These are phyloP conservation scores for Diplazon laetatorius DNA, from an alignment of 2,888 invertebrate species.

Conservation along the genomic window DNA sequence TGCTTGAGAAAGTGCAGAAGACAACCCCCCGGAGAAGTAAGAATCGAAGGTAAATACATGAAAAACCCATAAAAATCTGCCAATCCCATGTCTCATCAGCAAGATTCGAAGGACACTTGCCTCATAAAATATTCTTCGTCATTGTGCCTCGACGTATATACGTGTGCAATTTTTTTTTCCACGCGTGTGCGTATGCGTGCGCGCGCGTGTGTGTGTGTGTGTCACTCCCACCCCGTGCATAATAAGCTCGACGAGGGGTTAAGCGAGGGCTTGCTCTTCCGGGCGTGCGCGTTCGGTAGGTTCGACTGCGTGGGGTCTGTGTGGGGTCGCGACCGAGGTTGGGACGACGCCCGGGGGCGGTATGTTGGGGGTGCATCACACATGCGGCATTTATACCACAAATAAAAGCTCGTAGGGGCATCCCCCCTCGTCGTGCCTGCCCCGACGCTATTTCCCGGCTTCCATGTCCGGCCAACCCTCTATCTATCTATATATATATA, in stretches of 20 bases:
- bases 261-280: slow-evolving; percentile 69
- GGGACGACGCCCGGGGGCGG: slow-evolving; percentile 71
- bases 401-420: slow-evolving; percentile 57
- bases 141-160: slow-evolving; percentile 39
- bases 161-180: neutral
- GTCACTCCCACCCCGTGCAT: slow-evolving; percentile 63
- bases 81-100: slow-evolving; percentile 60
- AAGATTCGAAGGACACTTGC: slow-evolving; percentile 38
- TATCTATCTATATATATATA: slow-evolving; percentile 10
- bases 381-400: slow-evolving; percentile 64
- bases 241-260: slow-evolving; percentile 76
- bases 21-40: neutral
- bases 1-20: slow-evolving; percentile 28
- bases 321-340: slow-evolving; percentile 35
- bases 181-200: neutral
- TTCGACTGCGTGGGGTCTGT: slow-evolving; percentile 27
- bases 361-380: slow-evolving; percentile 77
- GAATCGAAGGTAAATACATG: slow-evolving; percentile 54
- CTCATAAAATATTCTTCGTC: slow-evolving; percentile 25
- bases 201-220: neutral
- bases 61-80: slow-evolving; percentile 65
- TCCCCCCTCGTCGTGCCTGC: slow-evolving; percentile 14
- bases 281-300: slow-evolving; percentile 61
- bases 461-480: slow-evolving; percentile 50
- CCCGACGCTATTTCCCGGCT: slow-evolving; percentile 22